Base-by-base conservation (phyloP, 2,797 vertebrate species). In the Trachurus trachurus region DNA sequence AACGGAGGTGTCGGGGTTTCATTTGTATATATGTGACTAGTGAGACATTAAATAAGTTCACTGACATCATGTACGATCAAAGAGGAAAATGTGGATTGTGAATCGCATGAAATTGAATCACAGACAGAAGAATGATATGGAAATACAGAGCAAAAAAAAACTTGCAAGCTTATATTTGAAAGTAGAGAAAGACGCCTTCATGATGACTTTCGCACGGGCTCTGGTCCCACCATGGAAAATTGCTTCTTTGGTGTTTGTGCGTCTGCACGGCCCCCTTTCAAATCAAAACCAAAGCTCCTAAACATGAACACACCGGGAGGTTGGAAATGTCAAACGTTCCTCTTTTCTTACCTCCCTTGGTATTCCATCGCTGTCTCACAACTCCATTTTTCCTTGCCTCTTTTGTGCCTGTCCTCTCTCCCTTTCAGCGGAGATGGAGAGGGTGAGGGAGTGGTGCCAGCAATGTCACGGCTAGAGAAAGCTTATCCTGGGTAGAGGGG, bases 381-480 rank as follows among this genome's bases (percentile, higher is more conserved):
- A 71, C 76, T 87, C 62, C 72, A 83, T 86, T 87, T 91, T 82
- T 86, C 76, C 59, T 76, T 75, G 74, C 45, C 83, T 89, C 89
- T 52, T 88, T 89, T 88, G 89, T 90, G 71, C 62, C 75, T 63
- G 66, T 84, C 82, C 82, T 80, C 65, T 60, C 68, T 76, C 29
- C 74, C 66, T 90, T 86, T 26, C 83, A 81, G 54, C 10, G 26
- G 68, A 87, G 85, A 87, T 82, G 82, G 83, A 89, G 87, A 85
- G 81, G 80, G 78, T 84, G 89, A 87, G 86, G 75, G 81, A 81
- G 85, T 54, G 70, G 72, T 91, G 88, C 88, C 88, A 89, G 85
- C 80, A 72, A 91, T 92, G 92, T 94, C 93, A 92, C 74, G 78
- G 89, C 91, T 88, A 66, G 80, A 87, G 87, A 90, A 91, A 94